Evolutionary conservation across 1,140 invertebrate species (phyloP).

Genomic region (Bathynomus jamesi): DNA sequence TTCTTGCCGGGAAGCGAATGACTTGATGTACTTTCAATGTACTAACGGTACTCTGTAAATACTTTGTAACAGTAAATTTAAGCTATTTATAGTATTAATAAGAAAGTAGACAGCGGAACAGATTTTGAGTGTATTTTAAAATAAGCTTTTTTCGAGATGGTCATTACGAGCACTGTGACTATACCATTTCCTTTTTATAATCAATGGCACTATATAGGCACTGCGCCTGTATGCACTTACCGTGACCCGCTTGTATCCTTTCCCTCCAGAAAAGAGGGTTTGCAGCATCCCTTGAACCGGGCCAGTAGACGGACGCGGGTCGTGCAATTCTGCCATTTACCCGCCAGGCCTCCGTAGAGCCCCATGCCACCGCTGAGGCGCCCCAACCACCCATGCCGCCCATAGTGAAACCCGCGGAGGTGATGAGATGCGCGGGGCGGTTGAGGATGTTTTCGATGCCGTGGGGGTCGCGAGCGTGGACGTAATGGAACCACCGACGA

Average conservation of each 20-base stretch:
- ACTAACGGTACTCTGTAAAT: no score
- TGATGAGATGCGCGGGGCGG: slow-evolving; percentile 60
- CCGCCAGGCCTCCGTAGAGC: slow-evolving; percentile 55
- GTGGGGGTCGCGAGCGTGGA: slow-evolving; percentile 69
- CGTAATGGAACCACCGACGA: slow-evolving; percentile 45
- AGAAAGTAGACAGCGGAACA: no score
- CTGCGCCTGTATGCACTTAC: no score
- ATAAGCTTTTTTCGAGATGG: no score
- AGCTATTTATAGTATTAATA: no score
- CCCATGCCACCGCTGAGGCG: slow-evolving; percentile 37
- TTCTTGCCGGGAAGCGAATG: no score
- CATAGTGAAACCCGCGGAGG: slow-evolving; percentile 51
- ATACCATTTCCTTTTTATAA: no score
- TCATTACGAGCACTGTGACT: no score
- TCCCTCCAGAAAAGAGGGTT: slow-evolving; percentile 80
- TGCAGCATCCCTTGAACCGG: slow-evolving; percentile 81
- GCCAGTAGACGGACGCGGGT: slow-evolving; percentile 80
- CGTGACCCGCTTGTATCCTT: slow-evolving; percentile 61
- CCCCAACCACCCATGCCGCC: slow-evolving; percentile 56
- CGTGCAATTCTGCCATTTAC: slow-evolving; percentile 51
- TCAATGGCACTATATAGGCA: no score
- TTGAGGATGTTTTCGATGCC: slow-evolving; percentile 91
- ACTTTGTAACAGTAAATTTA: no score
- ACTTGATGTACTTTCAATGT: no score
- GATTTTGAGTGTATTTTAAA: no score